Percentiles rank a stretch among this genome's conserved stretches.
phyloP scores from a whole-genome alignment of 2,888 invertebrate species.

The Agrochola lota region DNA sequence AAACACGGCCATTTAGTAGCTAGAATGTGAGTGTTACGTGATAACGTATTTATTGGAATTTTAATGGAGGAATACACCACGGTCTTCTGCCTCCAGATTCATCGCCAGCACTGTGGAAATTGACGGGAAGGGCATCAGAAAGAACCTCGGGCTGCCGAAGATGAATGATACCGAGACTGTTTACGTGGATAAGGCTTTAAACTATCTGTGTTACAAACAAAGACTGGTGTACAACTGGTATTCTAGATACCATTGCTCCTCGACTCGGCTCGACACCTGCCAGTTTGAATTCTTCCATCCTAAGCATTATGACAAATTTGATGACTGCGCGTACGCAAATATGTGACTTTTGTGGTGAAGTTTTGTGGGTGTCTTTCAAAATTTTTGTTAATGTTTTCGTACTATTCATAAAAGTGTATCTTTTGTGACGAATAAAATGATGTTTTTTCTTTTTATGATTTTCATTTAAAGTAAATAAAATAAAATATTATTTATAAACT shows the following conservation, averaged over 20 bases:
- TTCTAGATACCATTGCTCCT: conserved; percentile 74
- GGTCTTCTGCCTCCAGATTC: conserved; percentile 83
- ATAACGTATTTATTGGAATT: conserved; percentile 29
- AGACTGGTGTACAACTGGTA: conserved; percentile 79
- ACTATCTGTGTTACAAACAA: conserved; percentile 74
- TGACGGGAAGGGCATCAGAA: conserved; percentile 84
- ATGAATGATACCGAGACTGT: conserved; percentile 84
- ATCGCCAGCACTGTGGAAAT: conserved; percentile 85
- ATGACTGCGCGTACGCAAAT: conserved; percentile 82
- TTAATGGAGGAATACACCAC: conserved; percentile 66
- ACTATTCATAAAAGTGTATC: background rate
- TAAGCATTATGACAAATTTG: conserved; percentile 67
- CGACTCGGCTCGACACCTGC: conserved; percentile 73
- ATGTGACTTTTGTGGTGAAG: conserved; percentile 63
- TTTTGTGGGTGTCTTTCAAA: conserved; percentile 45
- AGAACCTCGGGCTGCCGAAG: conserved; percentile 86
- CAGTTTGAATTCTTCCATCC: conserved; percentile 78
- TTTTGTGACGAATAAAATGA: conserved; percentile 43
- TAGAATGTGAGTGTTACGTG: conserved; percentile 43
- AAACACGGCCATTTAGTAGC: conserved; percentile 48
- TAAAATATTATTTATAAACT: no score
- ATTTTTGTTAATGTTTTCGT: conserved; percentile 27
- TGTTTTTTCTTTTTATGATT: conserved; percentile 14
- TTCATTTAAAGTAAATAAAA: conserved; percentile 20
- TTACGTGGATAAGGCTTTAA: conserved; percentile 81